These are phyloP conservation scores for Liposcelis brunnea DNA, from an alignment of 2,888 invertebrate genomes.

Conservation along the genomic window DNA sequence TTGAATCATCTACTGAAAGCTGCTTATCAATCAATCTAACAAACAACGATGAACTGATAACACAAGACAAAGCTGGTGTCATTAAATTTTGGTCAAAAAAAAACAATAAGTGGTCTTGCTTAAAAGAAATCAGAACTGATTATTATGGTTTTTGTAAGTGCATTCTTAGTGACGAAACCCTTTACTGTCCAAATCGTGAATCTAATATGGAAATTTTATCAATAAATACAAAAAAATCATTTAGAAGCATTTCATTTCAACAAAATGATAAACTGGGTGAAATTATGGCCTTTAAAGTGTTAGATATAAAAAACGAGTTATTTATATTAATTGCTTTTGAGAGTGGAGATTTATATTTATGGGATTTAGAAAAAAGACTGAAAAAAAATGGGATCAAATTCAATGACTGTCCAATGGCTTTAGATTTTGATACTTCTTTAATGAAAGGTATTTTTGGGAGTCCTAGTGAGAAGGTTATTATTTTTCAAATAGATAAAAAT, in stretches of 20 bases:
- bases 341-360: conserved; percentile 50
- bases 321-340: conserved; percentile 55
- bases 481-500: conserved; percentile 38
- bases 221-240: conserved; percentile 18
- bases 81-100: conserved; percentile 44
- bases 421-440: conserved; percentile 49
- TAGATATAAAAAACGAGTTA: conserved; percentile 29
- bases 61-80: conserved; percentile 56
- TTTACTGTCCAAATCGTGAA: conserved; percentile 13
- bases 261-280: conserved; percentile 35
- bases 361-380: conserved; percentile 45
- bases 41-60: conserved; percentile 38
- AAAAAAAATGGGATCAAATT: conserved; percentile 36
- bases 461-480: conserved; percentile 41
- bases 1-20: conserved; percentile 43
- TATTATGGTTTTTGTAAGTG: conserved; percentile 46
- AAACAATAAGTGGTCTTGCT: conserved; percentile 36
- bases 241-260: conserved; percentile 28
- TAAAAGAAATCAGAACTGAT: conserved; percentile 38
- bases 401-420: conserved; percentile 47
- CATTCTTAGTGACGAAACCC: conserved; percentile 6
- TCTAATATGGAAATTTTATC: conserved; percentile 12
- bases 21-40: conserved; percentile 44
- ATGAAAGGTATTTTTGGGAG: conserved; percentile 51
- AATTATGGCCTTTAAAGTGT: conserved; percentile 44